Conservation (phyloP, 1,140 invertebrate genomes). For the Akabosia matsudoensis region DNA sequence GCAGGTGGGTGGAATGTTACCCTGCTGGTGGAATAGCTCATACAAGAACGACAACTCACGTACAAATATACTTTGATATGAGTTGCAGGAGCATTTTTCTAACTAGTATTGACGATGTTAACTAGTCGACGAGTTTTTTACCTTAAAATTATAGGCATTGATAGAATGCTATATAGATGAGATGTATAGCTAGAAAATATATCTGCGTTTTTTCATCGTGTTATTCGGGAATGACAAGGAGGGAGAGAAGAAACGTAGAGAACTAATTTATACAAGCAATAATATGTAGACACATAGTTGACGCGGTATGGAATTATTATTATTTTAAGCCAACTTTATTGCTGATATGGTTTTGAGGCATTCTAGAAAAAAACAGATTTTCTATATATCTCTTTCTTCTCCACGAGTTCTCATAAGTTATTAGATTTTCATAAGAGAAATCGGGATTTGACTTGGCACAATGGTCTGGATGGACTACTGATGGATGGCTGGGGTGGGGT, state of each 20-base stretch:
- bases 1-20: conserved; percentile 23
- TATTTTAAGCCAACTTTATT: too few species aligned
- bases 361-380: not conserved
- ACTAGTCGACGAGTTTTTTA: not conserved
- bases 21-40: not conserved
- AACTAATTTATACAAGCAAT: not conserved
- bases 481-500: conserved; percentile 9
- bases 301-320: not conserved
- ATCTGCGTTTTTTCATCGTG: not conserved
- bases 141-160: too few species aligned
- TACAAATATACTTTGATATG: not conserved
- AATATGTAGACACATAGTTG: not conserved
- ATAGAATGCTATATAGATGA: not conserved
- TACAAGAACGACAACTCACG: not conserved
- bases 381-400: not conserved
- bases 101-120: not conserved
- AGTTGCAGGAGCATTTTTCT: not conserved
- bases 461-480: conserved; percentile 13
- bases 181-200: not conserved
- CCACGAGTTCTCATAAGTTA: not conserved
- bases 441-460: not conserved
- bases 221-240: not conserved
- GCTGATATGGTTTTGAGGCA: too few species aligned
- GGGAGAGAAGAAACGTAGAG: not conserved
- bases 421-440: not conserved